Percentiles rank a stretch among this genome's conserved stretches.
phyloP scores from a whole-genome alignment of 2,888 invertebrate species.

The Onthophagus sagittarius region DNA sequence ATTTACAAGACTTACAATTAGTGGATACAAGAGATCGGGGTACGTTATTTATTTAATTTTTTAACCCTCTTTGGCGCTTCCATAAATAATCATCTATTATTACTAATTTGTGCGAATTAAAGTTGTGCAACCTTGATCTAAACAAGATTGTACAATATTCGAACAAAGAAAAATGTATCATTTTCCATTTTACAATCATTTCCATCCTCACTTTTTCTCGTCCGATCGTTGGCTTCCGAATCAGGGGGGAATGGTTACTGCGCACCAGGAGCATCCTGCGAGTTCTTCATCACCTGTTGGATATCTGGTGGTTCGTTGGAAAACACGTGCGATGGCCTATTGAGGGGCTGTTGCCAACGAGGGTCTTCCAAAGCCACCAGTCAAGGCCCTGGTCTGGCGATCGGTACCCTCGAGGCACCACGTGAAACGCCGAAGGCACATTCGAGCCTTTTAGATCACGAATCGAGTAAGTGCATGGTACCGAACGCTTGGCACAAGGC shows the following conservation, averaged over 20 bases:
- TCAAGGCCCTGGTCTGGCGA: slow-evolving; percentile 61
- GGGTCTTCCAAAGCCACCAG: slow-evolving; percentile 62
- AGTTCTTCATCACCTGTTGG: slow-evolving; percentile 91
- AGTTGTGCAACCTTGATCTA: slow-evolving; percentile 7
- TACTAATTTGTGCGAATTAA: not conserved
- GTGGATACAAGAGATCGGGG: slow-evolving; percentile 60
- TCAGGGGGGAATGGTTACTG: slow-evolving; percentile 53
- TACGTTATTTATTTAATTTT: slow-evolving; percentile 46
- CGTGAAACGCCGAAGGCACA: slow-evolving; percentile 56
- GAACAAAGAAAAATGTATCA: not conserved
- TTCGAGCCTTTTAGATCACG: slow-evolving; percentile 53
- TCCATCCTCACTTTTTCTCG: not conserved
- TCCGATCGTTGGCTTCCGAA: slow-evolving; percentile 6
- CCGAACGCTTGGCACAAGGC: slow-evolving; percentile 35
- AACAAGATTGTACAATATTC: not conserved
- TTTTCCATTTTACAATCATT: slow-evolving; percentile 1
- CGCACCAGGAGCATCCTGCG: slow-evolving; percentile 75
- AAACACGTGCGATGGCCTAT: slow-evolving; percentile 69
- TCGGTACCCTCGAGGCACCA: slow-evolving; percentile 58
- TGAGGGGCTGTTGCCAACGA: slow-evolving; percentile 85
- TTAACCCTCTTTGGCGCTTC: not conserved
- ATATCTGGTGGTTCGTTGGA: slow-evolving; percentile 83
- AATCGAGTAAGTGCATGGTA: slow-evolving; percentile 42
- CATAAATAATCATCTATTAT: slow-evolving; percentile 1
- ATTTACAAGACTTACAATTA: slow-evolving; percentile 58